Evolutionary conservation across 2,797 vertebrate genomes (phyloP).

Genomic region (Liasis olivaceus): DNA sequence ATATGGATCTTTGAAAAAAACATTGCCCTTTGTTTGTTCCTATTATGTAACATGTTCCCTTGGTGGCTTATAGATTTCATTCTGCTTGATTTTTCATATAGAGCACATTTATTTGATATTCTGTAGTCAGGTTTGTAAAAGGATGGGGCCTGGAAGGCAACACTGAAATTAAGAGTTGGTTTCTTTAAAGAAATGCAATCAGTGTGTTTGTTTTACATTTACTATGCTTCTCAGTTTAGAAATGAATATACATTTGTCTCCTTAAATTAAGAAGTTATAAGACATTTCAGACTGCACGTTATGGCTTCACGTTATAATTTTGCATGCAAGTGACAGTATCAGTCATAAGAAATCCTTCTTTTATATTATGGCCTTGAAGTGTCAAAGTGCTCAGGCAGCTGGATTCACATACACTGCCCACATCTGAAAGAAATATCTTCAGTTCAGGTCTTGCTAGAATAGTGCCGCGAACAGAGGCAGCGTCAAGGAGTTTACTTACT

Average conservation of each 20-base stretch:
- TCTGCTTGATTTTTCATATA: slow-evolving; percentile 23
- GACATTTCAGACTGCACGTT: slow-evolving; percentile 55
- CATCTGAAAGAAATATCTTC: slow-evolving; percentile 41
- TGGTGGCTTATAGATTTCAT: slow-evolving; percentile 33
- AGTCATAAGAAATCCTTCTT: slow-evolving; percentile 57
- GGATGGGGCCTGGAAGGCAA: slow-evolving; percentile 27
- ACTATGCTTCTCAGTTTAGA: slow-evolving; percentile 21
- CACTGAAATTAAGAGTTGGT: background rate
- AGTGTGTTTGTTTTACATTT: slow-evolving; percentile 40
- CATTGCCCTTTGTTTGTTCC: slow-evolving; percentile 11
- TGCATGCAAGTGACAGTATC: slow-evolving; percentile 58
- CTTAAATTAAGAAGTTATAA: slow-evolving; percentile 48
- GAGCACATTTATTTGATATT: slow-evolving; percentile 28
- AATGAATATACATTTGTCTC: slow-evolving; percentile 59
- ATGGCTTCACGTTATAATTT: slow-evolving; percentile 44
- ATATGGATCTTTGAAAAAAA: slow-evolving; percentile 27
- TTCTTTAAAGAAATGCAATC: slow-evolving; percentile 18
- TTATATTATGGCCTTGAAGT: slow-evolving; percentile 40
- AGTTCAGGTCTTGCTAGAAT: slow-evolving; percentile 38
- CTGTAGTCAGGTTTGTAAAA: slow-evolving; percentile 21
- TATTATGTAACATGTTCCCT: slow-evolving; percentile 44
- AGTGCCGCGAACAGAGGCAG: slow-evolving; percentile 1
- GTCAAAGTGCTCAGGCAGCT: slow-evolving; percentile 44
- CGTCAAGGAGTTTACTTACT: slow-evolving; percentile 13
- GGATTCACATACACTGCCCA: slow-evolving; percentile 26